These are phyloP conservation scores for Melanotaenia boesemani DNA, from an alignment of 2,797 vertebrate genomes.

Conservation along the genomic window DNA sequence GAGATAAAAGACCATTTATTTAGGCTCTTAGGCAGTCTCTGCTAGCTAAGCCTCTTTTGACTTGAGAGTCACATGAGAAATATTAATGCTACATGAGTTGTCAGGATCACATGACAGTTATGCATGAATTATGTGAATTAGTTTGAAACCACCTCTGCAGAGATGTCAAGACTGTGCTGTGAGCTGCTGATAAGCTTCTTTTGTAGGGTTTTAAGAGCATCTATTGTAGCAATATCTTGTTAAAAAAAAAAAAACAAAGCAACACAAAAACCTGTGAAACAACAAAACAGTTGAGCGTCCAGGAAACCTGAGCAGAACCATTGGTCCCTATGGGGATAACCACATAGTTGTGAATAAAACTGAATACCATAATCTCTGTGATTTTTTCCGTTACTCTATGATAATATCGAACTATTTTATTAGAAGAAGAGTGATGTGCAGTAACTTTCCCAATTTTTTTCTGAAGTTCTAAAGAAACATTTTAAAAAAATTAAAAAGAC, in stretches of 20 bases:
- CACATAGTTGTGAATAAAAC: background rate
- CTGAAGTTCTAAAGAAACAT: too few species aligned
- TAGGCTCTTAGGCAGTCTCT: background rate
- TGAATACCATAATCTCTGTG: background rate
- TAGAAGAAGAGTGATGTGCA: background rate
- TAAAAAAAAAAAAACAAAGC: background rate
- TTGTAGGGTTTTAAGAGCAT: background rate
- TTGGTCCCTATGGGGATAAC: background rate
- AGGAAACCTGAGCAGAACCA: background rate
- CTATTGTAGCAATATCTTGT: background rate
- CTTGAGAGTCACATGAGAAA: background rate
- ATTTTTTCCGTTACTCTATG: background rate
- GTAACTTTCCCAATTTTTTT: background rate
- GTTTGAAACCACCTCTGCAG: background rate
- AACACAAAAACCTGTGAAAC: background rate
- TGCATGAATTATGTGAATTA: conserved; percentile 2
- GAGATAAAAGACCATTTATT: background rate
- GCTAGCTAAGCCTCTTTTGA: conserved; percentile 1
- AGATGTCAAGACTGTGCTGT: background rate
- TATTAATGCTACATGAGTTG: background rate
- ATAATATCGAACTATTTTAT: background rate
- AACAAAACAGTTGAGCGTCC: background rate
- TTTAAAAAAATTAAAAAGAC: too few species aligned
- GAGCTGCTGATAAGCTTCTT: background rate
- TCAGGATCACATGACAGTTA: conserved; percentile 1